Evolutionary conservation across 2,797 vertebrate species (phyloP), one percentile per base, ranked within the genome.

Genomic region (Florisuga fusca): DNA sequence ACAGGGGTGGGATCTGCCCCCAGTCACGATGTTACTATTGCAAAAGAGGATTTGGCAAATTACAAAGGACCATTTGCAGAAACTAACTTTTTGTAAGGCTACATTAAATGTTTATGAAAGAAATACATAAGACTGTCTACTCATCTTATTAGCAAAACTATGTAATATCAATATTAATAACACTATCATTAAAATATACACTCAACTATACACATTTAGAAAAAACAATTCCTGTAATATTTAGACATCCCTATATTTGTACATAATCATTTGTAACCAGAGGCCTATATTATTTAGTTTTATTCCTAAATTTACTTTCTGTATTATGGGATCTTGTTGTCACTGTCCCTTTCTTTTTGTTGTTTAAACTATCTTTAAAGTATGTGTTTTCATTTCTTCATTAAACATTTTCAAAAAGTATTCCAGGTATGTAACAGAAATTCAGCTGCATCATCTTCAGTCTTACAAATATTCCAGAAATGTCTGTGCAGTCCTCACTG

Each of bases 391-490:
- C 69, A 85, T 89, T 97, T 86, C 84, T 95, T 85, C 58, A 58
- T 81, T 76, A 90, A 96, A 87, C 33, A 95, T 94, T 95, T 95
- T 94, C 71, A 94, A 53, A 90, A 97, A 96, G 74, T 62, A 98
- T 95, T 81, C 85, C 55, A 96, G n/a, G 73, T 92, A 97, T 98
- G 96, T 72, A 93, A 88, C 63, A 95, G 88, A 97, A 96, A 94
- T 95, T 79, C 79, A 97, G 79, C 68, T 94, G 95, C 95, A 97
- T 75, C 81, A 86, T 86, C 77, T 72, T 92, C 83, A 23, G 21
- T 93, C 95, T 96, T 95, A 48, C 53, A 97, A 96, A 87, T 94
- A 98, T 98, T 97, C 95, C 95, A 98, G 88, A 97, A 97, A 98
- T 97, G 96, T 85, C 89, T 90, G 66, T 36, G 83, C 94, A 94